phyloP scores from a whole-genome alignment of 1,140 invertebrate genomes.

The Drosophila mayri region DNA sequence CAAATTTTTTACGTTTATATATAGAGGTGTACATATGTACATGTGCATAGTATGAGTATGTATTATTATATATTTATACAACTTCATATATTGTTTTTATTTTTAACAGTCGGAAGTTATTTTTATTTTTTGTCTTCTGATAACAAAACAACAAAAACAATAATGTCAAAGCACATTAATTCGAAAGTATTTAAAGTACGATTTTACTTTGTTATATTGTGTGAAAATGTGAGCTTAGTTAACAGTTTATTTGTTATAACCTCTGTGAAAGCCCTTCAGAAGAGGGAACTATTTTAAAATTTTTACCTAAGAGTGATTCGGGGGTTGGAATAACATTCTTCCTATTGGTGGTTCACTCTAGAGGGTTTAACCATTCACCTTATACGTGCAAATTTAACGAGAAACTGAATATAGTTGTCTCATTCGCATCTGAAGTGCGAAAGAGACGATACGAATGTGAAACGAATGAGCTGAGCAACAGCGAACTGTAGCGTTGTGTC shows the following conservation, averaged over 20 bases:
- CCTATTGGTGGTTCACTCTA: constrained; percentile 49
- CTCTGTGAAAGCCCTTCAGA: constrained; percentile 56
- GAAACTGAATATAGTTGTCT: constrained; percentile 27
- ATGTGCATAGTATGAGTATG: too few relatives aligned
- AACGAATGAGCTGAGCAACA: constrained; percentile 31
- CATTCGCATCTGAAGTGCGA: constrained; percentile 31
- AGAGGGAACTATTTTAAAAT: constrained; percentile 61
- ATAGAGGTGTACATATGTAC: too few relatives aligned
- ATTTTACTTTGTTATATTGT: constrained; percentile 62
- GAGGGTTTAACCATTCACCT: constrained; percentile 20
- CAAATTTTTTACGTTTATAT: too few relatives aligned
- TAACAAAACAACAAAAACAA: constrained; percentile 1
- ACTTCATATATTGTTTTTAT: too few relatives aligned
- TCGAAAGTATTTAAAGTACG: constrained; percentile 41
- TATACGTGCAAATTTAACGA: constrained; percentile 9
- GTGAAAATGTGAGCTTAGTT: constrained; percentile 72
- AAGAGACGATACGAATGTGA: constrained; percentile 28
- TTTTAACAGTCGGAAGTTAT: too few relatives aligned
- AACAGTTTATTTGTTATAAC: constrained; percentile 50
- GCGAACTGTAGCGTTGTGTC: constrained; percentile 14
- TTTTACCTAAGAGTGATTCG: constrained; percentile 29
- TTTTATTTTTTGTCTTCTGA: too few relatives aligned
- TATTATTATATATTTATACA: too few relatives aligned
- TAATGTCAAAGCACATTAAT: constrained; percentile 30
- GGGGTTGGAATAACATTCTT: constrained; percentile 57